Conservation (phyloP, 2,888 invertebrate species). For the Tenthredo notha region DNA sequence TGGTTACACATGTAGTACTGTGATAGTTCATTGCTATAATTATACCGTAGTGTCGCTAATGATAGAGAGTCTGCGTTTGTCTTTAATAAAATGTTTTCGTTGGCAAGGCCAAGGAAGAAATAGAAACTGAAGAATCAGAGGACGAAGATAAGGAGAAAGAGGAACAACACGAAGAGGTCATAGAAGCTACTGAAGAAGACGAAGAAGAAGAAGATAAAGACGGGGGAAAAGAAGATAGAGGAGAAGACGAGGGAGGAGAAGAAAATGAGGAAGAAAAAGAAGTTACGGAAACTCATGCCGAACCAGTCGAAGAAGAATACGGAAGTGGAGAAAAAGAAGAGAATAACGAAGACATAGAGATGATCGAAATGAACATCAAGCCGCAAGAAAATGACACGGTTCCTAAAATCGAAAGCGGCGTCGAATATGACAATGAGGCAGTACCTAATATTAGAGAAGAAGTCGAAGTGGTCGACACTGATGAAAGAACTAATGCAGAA, state of each 20-base stretch:
- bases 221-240: neutral
- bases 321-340: neutral
- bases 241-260: neutral
- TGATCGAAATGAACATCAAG: neutral
- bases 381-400: neutral
- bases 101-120: slow-evolving; percentile 9
- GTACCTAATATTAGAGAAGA: neutral
- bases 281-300: neutral
- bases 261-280: neutral
- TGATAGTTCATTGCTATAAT: slow-evolving; percentile 9
- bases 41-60: neutral
- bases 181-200: slow-evolving; percentile 51
- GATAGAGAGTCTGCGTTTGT: neutral
- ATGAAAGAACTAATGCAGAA: slow-evolving; percentile 44
- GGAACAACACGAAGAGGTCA: slow-evolving; percentile 44
- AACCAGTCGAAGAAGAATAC: neutral
- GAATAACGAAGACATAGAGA: neutral
- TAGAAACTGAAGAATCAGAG: slow-evolving; percentile 29
- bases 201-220: slow-evolving; percentile 55
- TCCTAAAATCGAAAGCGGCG: neutral
- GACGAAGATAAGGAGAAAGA: neutral
- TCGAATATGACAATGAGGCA: slow-evolving; percentile 60
- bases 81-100: neutral
- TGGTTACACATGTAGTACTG: neutral
- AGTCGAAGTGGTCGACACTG: slow-evolving; percentile 59